Evolutionary conservation across 2,888 invertebrate genomes (phyloP).

Genomic region (Pinctada fucata): DNA sequence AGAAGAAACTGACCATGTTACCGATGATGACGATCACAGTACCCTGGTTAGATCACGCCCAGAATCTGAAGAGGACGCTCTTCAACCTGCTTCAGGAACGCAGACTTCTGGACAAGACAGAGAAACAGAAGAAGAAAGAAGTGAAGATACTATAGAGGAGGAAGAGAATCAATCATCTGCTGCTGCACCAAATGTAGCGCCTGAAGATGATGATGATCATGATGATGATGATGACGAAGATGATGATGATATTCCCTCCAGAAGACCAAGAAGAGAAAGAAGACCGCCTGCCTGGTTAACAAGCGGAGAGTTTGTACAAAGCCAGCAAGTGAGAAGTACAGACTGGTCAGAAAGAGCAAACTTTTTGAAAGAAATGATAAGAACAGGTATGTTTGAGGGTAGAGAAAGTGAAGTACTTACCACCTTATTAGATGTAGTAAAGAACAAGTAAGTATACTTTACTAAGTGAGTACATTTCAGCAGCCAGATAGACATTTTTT

Average conservation of each 20-base stretch:
- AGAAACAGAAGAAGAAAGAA: neutral
- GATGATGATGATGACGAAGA: neutral
- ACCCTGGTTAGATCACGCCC: neutral
- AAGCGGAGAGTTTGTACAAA: neutral
- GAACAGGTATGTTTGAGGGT: too few species aligned
- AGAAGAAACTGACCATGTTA: neutral
- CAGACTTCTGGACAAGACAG: neutral
- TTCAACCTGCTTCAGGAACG: neutral
- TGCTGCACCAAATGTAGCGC: neutral
- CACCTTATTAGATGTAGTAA: too few species aligned
- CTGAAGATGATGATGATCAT: too few species aligned
- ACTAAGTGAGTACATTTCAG: too few species aligned
- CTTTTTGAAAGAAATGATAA: too few species aligned
- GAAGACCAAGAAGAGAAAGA: neutral
- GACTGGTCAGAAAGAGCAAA: too few species aligned
- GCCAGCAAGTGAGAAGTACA: too few species aligned
- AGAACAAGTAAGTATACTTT: too few species aligned
- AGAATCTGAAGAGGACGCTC: conserved; percentile 4
- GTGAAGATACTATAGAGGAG: neutral
- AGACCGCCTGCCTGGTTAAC: neutral
- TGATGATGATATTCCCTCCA: too few species aligned
- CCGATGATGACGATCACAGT: neutral
- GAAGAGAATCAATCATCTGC: neutral
- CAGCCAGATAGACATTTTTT: too few species aligned
- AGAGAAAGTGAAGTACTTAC: too few species aligned